These are phyloP conservation scores for Cyclopterus lumpus DNA, from an alignment of 2,797 vertebrate species.

Conservation along the genomic window DNA sequence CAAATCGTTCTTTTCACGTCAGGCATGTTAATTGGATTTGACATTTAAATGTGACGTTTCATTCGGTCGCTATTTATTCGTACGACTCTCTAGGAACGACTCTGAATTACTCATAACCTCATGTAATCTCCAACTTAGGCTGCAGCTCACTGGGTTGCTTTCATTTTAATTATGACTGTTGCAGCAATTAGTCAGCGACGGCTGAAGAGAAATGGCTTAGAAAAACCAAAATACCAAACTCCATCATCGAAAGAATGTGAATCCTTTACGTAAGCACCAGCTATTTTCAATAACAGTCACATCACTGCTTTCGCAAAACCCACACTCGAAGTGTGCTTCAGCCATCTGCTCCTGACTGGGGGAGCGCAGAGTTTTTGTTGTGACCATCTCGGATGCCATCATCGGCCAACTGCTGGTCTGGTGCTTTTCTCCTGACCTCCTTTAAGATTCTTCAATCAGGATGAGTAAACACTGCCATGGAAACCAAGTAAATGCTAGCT, in stretches of 20 bases:
- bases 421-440: constrained; percentile 21
- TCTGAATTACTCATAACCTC: constrained; percentile 32
- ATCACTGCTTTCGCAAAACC: constrained; percentile 17
- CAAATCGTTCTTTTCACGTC: constrained; percentile 35
- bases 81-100: constrained; percentile 26
- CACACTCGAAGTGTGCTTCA: constrained; percentile 53
- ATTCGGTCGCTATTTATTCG: constrained; percentile 2
- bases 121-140: constrained; percentile 17
- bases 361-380: constrained; percentile 35
- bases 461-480: constrained; percentile 25
- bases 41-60: constrained; percentile 22
- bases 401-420: constrained; percentile 55
- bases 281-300: constrained; percentile 43
- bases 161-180: constrained; percentile 40
- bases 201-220: constrained; percentile 11
- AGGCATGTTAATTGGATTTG: constrained; percentile 36
- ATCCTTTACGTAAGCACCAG: constrained; percentile 26
- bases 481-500: constrained; percentile 25
- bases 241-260: constrained; percentile 1
- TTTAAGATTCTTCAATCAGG: constrained; percentile 7
- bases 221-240: constrained; percentile 25
- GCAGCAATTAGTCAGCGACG: constrained; percentile 35
- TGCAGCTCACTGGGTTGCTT: constrained; percentile 22
- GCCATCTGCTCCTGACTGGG: constrained; percentile 65
- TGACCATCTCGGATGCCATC: constrained; percentile 54